Conservation (phyloP, 2,888 invertebrate genomes). For the Spilarctia lutea region DNA sequence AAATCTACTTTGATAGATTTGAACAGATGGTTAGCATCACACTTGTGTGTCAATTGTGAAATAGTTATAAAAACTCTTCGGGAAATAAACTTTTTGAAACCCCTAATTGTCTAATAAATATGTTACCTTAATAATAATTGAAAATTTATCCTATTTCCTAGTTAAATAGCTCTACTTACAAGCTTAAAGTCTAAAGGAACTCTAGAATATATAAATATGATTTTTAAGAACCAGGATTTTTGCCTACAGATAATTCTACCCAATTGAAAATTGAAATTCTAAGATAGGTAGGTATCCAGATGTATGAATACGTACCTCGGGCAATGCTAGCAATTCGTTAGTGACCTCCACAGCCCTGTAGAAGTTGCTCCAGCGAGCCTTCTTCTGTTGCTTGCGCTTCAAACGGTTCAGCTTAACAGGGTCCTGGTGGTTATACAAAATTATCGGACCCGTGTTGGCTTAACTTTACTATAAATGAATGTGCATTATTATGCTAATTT, state of each 20-base stretch:
- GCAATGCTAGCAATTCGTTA: constrained; percentile 75
- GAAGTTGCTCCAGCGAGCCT: constrained; percentile 82
- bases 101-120: not conserved
- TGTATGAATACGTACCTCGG: constrained; percentile 61
- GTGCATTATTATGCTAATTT: not conserved
- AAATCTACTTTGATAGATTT: not conserved
- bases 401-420: constrained; percentile 74
- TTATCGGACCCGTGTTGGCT: constrained; percentile 8
- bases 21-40: constrained; percentile 4
- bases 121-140: not conserved
- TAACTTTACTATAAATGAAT: not conserved
- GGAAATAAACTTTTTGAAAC: not conserved
- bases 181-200: not conserved
- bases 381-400: constrained; percentile 80
- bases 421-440: constrained; percentile 60
- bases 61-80: not conserved
- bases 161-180: not conserved
- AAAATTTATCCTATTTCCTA: not conserved
- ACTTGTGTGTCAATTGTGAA: not conserved
- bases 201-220: not conserved
- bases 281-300: constrained; percentile 4
- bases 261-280: not conserved
- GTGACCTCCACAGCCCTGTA: constrained; percentile 77
- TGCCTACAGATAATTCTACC: not conserved
- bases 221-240: not conserved